Evolutionary conservation across 2,113 vertebrate species (phyloP).

Genomic region (Leptocoma aspasia): DNA sequence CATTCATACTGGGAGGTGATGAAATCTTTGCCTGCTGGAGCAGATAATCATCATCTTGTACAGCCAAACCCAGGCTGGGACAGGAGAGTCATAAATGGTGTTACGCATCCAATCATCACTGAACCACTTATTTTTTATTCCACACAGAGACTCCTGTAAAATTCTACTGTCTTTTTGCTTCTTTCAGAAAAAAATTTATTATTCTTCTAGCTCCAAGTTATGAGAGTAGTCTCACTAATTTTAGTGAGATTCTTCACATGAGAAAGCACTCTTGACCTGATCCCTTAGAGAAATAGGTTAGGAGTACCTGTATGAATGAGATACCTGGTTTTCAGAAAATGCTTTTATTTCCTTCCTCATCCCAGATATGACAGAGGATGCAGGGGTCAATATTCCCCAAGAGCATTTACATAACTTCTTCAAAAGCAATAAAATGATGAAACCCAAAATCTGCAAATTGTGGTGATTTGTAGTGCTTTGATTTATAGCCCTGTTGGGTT

Average conservation of each 20-base stretch:
- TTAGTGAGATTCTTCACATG: background rate
- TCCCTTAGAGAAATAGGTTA: background rate
- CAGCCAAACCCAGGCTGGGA: background rate
- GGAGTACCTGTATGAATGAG: background rate
- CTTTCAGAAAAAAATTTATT: background rate
- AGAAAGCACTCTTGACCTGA: background rate
- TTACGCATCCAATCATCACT: fast-evolving
- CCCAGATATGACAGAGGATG: background rate
- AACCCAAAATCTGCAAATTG: constrained; percentile 36
- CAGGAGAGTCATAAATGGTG: background rate
- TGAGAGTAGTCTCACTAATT: background rate
- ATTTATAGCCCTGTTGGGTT: constrained; percentile 60
- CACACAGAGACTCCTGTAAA: background rate
- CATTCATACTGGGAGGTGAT: constrained; percentile 11
- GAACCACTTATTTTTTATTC: background rate
- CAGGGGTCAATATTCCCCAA: background rate
- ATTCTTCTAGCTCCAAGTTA: background rate
- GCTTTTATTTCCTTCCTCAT: background rate
- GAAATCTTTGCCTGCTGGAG: constrained; percentile 18
- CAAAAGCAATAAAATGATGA: constrained; percentile 50
- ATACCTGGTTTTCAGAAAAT: background rate
- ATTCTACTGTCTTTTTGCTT: background rate
- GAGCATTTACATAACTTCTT: background rate
- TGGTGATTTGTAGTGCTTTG: constrained; percentile 56
- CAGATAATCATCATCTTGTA: background rate